Evolutionary conservation across 2,888 invertebrate species (phyloP), one percentile per base, ranked within the genome.

Genomic region (Spisula subtruncata): DNA sequence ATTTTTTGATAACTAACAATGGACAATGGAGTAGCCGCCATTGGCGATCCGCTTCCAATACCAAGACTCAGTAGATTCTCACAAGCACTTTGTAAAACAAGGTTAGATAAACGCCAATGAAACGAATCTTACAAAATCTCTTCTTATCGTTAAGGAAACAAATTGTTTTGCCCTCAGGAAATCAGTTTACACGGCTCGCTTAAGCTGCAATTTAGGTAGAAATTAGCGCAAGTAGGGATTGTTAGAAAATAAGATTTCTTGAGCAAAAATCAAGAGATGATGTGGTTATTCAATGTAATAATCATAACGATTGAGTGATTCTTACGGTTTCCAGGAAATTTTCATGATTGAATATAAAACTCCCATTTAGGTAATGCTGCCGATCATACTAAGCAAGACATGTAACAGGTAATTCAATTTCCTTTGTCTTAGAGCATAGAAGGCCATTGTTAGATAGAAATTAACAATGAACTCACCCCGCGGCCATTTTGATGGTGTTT

Each of bases 111-210:
- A 75, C 75, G 29, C 75, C 35, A 75, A 35, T 75, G 35, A 87
- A 84, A 71, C 87, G 85, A 81, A 75, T 85, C 81, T 83, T 51
- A 84, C 51, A 75, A 84, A 81, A 85, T 85, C 87, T 85, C 85
- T 29, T 82, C 85, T 87, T 87, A 85, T 90, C 85, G 87, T 90
- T 90, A 90, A 85, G 85, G 87, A 82, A 85, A 85, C 90, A 85
- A 90, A 85, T 87, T 90, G 85, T 87, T 85, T 85, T 85, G 87
- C 90, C 90, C 82, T 66, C 75, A 90, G 90, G 85, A 90, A 87
- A 90, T 90, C 87, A 85, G 82, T 85, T 87, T 82, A 82, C 79
- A 83, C 46, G 87, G 87, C 79, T 89, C 87, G 75, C 81, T 89
- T 90, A 85, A 90, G 87, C 84, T 56, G 54, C 85, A 87, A 88